A percentile compares a stretch with the other conserved stretches of the same genome.
Evolutionary conservation across 2,113 vertebrate genomes (phyloP).

Genomic region (Echinops telfairi): DNA sequence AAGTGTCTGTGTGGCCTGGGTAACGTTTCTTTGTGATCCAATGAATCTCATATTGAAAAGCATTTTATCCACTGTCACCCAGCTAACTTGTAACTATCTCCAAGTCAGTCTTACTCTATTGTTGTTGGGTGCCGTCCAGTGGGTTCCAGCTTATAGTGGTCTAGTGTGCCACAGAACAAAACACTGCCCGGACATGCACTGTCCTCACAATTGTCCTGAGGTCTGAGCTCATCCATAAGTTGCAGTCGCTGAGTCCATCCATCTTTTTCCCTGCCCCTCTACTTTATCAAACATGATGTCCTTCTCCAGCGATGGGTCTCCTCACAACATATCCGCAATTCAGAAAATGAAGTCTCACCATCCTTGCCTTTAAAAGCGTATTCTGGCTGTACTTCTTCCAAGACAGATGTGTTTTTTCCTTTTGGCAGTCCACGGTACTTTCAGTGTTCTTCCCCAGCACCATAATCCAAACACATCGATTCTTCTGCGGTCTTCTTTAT

Average conservation of each 20-base stretch:
- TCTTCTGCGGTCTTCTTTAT: no score
- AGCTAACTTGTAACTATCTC: conserved; percentile 16
- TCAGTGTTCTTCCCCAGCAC: no score
- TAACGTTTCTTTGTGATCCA: neutral
- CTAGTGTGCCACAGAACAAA: neutral
- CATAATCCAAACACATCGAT: no score
- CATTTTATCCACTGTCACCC: neutral
- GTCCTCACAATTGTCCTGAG: neutral
- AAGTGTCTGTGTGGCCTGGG: neutral
- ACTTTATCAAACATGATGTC: neutral
- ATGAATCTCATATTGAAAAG: conserved; percentile 1
- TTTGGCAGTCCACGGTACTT: no score
- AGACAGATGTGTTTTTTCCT: no score
- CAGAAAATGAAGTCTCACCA: no score
- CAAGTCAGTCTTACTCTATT: neutral
- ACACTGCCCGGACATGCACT: neutral
- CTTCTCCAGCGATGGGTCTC: neutral
- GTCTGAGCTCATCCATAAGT: neutral
- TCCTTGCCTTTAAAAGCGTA: no score
- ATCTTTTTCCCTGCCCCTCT: neutral
- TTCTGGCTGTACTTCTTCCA: no score
- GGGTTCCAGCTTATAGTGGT: neutral
- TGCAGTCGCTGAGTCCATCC: no score
- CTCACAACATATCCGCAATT: no score
- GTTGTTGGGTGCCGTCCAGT: neutral